These are phyloP conservation scores for Ciconia nigra DNA, from an alignment of 2,797 vertebrate species.

Conservation along the genomic window DNA sequence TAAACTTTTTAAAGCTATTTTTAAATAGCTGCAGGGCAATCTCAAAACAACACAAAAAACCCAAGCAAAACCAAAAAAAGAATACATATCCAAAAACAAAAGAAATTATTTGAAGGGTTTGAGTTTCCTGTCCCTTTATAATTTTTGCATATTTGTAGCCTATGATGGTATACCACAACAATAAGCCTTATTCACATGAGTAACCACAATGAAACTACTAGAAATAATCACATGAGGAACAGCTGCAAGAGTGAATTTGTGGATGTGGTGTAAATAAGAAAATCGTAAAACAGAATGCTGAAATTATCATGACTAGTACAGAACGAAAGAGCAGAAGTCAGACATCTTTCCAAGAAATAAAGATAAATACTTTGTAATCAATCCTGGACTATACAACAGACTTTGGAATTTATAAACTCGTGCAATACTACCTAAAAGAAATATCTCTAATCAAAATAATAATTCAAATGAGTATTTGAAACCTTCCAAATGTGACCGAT, in stretches of 20 bases:
- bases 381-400: not conserved
- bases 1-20: not conserved
- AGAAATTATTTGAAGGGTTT: constrained; percentile 11
- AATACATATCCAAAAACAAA: not conserved
- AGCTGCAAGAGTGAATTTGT: constrained; percentile 47
- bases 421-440: not conserved
- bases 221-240: constrained; percentile 61
- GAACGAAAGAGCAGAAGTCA: not conserved
- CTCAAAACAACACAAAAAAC: not conserved
- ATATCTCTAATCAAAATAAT: not conserved
- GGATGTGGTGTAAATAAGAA: constrained; percentile 31
- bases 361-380: not conserved
- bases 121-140: constrained; percentile 38
- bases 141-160: constrained; percentile 42
- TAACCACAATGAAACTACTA: constrained; percentile 47
- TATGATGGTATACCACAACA: constrained; percentile 35
- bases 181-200: constrained; percentile 48
- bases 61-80: not conserved
- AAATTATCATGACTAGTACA: not conserved
- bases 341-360: not conserved
- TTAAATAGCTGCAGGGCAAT: not conserved
- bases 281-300: not conserved
- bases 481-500: not conserved
- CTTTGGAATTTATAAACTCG: not conserved
- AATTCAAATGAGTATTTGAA: not conserved